Conservation (phyloP, 2,888 invertebrate species). For the Rhyacophila evoluta region DNA sequence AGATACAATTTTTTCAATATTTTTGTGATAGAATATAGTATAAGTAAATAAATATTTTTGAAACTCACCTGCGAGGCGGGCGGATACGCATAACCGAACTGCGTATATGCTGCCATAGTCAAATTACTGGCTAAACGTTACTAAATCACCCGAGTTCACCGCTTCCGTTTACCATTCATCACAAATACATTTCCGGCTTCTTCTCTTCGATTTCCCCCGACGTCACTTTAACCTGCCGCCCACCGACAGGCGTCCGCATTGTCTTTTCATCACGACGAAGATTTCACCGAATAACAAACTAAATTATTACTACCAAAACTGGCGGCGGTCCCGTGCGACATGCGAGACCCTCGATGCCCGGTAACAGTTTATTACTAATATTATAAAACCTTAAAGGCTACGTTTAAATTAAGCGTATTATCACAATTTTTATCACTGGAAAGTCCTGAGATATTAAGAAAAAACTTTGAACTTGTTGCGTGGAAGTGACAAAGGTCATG, state of each 20-base stretch:
- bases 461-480: conserved; percentile 48
- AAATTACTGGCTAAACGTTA: conserved; percentile 30
- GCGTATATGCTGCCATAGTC: conserved; percentile 82
- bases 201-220: neutral
- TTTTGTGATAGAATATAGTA: too few relatives aligned
- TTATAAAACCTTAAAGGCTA: conserved; percentile 13
- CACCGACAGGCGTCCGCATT: conserved; percentile 25
- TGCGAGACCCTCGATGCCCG: neutral
- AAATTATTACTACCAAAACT: neutral
- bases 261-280: conserved; percentile 12
- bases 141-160: conserved; percentile 37
- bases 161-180: conserved; percentile 39
- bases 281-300: neutral
- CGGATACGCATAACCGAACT: conserved; percentile 93
- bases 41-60: too few relatives aligned
- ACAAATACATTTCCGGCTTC: conserved; percentile 33
- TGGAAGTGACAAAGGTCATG: conserved; percentile 40
- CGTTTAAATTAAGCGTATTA: conserved; percentile 56
- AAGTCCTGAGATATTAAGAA: neutral
- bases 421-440: conserved; percentile 61
- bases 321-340: neutral
- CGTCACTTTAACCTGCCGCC: conserved; percentile 45
- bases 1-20: too few relatives aligned
- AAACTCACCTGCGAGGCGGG: conserved; percentile 89
- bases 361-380: neutral